These are phyloP conservation scores for Lapara coniferarum DNA, from an alignment of 2,888 invertebrate genomes.

Conservation along the genomic window DNA sequence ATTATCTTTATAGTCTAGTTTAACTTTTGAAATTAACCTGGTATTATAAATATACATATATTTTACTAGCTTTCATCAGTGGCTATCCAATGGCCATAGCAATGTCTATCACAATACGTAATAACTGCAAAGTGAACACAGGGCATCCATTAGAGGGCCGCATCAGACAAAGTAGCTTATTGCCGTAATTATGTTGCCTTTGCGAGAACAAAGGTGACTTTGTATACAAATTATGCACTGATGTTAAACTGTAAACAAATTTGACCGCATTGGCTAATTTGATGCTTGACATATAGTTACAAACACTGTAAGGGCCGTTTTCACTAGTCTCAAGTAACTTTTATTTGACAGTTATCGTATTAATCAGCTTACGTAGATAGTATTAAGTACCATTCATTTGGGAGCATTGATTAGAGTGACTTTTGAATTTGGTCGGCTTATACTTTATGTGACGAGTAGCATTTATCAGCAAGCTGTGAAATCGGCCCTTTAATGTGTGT, in stretches of 20 bases:
- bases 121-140: constrained; percentile 37
- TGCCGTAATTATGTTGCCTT: constrained; percentile 68
- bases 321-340: no score
- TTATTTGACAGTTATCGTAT: no score
- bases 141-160: constrained; percentile 65
- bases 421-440: no score
- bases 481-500: no score
- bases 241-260: constrained; percentile 31
- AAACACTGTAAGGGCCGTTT: background rate
- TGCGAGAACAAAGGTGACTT: constrained; percentile 61
- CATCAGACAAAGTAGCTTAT: constrained; percentile 54
- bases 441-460: no score
- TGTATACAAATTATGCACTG: constrained; percentile 48
- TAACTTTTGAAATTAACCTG: no score
- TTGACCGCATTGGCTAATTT: constrained; percentile 14
- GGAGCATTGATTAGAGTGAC: no score
- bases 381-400: no score
- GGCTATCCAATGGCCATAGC: background rate
- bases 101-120: constrained; percentile 26
- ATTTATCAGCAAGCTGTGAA: no score
- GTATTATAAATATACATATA: no score
- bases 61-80: background rate
- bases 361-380: no score
- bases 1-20: no score
- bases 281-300: background rate